phyloP scores from a whole-genome alignment of 2,113 vertebrate genomes.

The Nestor notabilis region DNA sequence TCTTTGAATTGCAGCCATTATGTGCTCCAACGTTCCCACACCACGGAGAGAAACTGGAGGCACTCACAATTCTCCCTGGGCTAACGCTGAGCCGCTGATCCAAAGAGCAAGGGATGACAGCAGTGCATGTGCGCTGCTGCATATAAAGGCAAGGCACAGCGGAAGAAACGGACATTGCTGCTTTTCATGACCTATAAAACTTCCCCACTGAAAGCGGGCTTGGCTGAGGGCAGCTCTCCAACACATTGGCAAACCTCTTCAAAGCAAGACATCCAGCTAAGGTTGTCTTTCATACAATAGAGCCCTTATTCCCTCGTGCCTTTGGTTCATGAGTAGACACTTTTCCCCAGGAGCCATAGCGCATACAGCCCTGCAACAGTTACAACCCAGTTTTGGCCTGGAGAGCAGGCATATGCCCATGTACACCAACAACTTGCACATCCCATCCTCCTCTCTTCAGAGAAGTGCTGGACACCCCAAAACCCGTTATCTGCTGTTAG shows the following conservation, averaged over 20 bases:
- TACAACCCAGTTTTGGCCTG: background rate
- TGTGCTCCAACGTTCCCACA: conserved; percentile 26
- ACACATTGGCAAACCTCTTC: conserved; percentile 20
- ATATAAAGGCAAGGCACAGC: background rate
- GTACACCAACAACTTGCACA: fast-evolving
- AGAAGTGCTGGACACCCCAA: fast-evolving
- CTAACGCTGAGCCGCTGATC: background rate
- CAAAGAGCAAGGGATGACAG: background rate
- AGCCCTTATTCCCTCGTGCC: background rate
- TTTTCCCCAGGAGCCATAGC: background rate
- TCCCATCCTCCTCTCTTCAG: fast-evolving
- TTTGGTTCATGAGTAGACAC: background rate
- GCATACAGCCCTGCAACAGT: background rate
- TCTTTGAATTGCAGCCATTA: conserved; percentile 21
- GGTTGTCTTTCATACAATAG: background rate
- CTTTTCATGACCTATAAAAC: conserved; percentile 38
- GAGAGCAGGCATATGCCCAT: fast-evolving
- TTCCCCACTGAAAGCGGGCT: background rate
- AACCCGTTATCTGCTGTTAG: background rate
- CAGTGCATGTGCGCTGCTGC: background rate
- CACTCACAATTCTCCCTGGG: background rate
- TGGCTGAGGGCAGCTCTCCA: conserved; percentile 23
- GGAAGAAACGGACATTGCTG: background rate
- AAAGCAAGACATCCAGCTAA: conserved; percentile 3
- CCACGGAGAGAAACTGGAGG: background rate